These are phyloP conservation scores for Acleris emargana DNA, from an alignment of 2,888 invertebrate species.

Conservation along the genomic window DNA sequence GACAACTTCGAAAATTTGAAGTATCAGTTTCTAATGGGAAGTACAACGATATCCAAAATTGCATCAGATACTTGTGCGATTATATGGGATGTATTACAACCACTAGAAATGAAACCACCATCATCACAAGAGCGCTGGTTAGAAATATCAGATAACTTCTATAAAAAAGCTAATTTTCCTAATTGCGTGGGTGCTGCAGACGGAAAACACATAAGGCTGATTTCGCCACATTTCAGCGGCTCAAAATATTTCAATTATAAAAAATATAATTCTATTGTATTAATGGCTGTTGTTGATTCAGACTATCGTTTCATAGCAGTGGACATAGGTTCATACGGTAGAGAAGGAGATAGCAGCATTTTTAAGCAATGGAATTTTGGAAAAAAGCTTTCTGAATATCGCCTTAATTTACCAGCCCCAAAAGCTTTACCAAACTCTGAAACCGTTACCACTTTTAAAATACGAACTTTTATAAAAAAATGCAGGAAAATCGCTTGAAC, in stretches of 20 bases:
- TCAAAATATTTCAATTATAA: conserved; percentile 7
- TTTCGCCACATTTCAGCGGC: neutral
- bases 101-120: neutral
- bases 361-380: conserved; percentile 8
- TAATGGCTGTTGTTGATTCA: conserved; percentile 9
- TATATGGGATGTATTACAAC: too few relatives aligned
- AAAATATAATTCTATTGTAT: conserved; percentile 6
- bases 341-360: conserved; percentile 9
- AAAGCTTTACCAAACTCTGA: conserved; percentile 11
- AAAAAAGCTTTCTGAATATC: conserved; percentile 11
- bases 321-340: conserved; percentile 17
- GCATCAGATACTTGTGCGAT: too few relatives aligned
- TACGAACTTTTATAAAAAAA: too few relatives aligned
- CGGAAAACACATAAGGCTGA: conserved; percentile 12
- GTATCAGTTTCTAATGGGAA: too few relatives aligned
- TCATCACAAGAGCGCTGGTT: too few relatives aligned
- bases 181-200: conserved; percentile 14
- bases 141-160: too few relatives aligned
- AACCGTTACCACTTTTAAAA: conserved; percentile 4
- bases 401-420: conserved; percentile 14
- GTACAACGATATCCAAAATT: too few relatives aligned
- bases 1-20: too few relatives aligned
- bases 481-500: too few relatives aligned
- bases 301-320: conserved; percentile 1
- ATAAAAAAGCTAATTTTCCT: neutral